A percentile compares a stretch with the other conserved stretches of the same genome.
These are phyloP conservation scores for Euspilapteryx auroguttella DNA, from an alignment of 2,888 invertebrate species.

Conservation along the genomic window DNA sequence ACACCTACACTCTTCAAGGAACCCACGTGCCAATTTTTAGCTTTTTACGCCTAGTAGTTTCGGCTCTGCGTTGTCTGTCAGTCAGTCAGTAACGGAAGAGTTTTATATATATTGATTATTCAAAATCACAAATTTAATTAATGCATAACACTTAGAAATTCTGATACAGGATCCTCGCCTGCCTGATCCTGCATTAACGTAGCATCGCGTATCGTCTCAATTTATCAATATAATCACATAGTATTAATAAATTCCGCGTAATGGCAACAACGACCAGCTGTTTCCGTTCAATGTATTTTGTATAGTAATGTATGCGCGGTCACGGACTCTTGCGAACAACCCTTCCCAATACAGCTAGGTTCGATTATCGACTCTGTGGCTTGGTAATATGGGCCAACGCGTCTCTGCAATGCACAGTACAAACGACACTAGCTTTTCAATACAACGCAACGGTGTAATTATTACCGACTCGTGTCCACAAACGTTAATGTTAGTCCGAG, in stretches of 20 bases:
- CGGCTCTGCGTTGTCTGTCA: too few species aligned
- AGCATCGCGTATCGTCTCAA: background rate
- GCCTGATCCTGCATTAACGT: too few species aligned
- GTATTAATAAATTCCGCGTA: conserved; percentile 3
- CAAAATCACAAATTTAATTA: too few species aligned
- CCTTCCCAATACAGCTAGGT: background rate
- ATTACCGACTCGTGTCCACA: too few species aligned
- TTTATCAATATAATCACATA: conserved; percentile 2
- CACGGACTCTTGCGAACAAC: conserved; percentile 13
- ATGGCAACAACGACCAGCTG: conserved; percentile 12
- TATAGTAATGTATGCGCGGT: conserved; percentile 24
- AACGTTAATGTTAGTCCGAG: too few species aligned
- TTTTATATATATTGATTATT: too few species aligned
- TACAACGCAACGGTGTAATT: conserved; percentile 18
- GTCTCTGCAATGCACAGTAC: conserved; percentile 19
- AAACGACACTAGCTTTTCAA: conserved; percentile 20
- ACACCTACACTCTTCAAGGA: too few species aligned
- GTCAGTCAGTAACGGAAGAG: too few species aligned
- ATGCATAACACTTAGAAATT: too few species aligned
- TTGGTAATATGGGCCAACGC: conserved; percentile 7
- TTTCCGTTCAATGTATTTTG: conserved; percentile 11
- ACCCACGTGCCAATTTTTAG: too few species aligned
- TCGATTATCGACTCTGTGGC: conserved; percentile 2
- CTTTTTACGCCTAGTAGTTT: too few species aligned
- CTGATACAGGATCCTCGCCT: too few species aligned